These are phyloP conservation scores for Halyomorpha halys DNA, from an alignment of 1,140 invertebrate species.

Conservation along the genomic window DNA sequence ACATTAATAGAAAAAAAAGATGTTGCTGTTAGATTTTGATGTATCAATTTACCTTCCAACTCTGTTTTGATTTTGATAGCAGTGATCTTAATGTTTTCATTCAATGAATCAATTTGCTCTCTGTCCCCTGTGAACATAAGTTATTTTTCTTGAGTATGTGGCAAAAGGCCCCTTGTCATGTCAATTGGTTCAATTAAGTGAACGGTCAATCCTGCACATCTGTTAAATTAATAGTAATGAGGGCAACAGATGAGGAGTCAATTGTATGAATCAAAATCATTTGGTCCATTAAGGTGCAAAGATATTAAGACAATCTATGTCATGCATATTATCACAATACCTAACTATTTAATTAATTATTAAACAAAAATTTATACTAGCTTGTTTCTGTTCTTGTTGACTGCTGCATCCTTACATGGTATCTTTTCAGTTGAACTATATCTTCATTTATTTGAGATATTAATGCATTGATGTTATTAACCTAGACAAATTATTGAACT, in stretches of 20 bases:
- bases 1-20: no score
- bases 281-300: background rate
- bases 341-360: background rate
- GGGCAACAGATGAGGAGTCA: no score
- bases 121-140: conserved; percentile 10
- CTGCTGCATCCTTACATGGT: conserved; percentile 5
- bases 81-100: background rate
- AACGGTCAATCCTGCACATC: background rate
- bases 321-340: background rate
- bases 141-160: conserved; percentile 8
- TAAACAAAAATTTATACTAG: background rate
- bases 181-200: conserved; percentile 15
- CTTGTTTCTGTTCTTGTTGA: conserved; percentile 15
- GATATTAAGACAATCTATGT: background rate
- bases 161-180: no score
- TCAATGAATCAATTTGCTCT: conserved; percentile 3
- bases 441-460: conserved; percentile 9
- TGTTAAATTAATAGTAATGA: conserved; percentile 4
- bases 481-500: background rate
- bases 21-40: background rate
- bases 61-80: background rate
- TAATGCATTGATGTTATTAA: background rate
- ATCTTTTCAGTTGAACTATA: conserved; percentile 6
- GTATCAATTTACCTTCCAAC: background rate
- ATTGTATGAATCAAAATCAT: no score